phyloP scores from a whole-genome alignment of 1,140 invertebrate genomes.

The Aphidius gifuensis region DNA sequence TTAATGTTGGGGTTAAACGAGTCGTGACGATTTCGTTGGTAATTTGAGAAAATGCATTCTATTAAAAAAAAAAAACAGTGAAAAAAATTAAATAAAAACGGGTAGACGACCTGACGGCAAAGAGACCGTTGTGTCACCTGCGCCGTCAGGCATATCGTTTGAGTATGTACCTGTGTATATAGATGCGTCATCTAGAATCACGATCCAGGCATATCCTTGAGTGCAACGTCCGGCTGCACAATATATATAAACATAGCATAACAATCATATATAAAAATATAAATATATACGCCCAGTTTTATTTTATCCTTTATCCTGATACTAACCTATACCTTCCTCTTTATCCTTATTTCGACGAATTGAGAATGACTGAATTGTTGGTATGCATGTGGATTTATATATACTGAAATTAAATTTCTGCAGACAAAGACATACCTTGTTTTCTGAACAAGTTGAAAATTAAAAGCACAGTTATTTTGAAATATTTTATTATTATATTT shows the following conservation, averaged over 20 bases:
- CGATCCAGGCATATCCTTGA: conserved; percentile 4
- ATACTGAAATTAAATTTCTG: no score
- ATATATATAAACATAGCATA: neutral
- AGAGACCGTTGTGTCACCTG: conserved; percentile 23
- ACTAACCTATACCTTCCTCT: neutral
- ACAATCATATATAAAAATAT: neutral
- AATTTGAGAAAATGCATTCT: conserved; percentile 10
- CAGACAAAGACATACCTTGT: no score
- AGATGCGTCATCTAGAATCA: conserved; percentile 25
- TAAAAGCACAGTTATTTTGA: no score
- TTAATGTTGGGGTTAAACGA: neutral
- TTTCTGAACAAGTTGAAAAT: no score
- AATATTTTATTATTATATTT: no score
- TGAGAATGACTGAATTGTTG: no score
- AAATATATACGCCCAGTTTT: no score
- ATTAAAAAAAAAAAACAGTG: no score
- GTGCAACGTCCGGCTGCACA: conserved; percentile 26
- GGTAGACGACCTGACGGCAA: conserved; percentile 17
- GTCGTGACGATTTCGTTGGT: neutral
- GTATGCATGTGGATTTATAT: no score
- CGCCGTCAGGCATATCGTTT: conserved; percentile 16
- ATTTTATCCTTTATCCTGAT: neutral
- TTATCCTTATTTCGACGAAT: conserved; percentile 13
- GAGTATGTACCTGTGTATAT: conserved; percentile 10
- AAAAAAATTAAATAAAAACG: neutral